Evolutionary conservation across 2,797 vertebrate genomes (phyloP), one percentile per base, ranked within the genome.

Genomic region (Pogoniulus pusillus): DNA sequence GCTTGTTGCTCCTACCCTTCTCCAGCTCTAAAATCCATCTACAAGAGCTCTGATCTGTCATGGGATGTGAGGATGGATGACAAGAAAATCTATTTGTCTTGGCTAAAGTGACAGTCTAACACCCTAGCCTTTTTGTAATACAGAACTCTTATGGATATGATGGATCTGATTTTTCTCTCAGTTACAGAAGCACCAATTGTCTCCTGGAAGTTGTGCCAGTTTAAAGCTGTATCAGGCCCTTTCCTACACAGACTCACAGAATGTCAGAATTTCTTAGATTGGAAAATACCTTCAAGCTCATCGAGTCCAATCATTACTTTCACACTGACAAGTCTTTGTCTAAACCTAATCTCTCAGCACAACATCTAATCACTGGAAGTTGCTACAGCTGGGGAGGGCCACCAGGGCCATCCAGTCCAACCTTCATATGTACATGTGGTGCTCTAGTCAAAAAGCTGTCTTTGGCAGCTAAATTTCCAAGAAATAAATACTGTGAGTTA

Each of bases 31-130:
- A 93, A 93, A 78, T 73, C 75, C 72, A 45, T 76, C 84, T 74
- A 43, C 70, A 65, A 85, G 49, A 90, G 57, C 87, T 89, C 55
- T 57, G 64, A 86, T 39, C 68, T 85, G 81, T 88, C 89, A 88
- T 49, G 37, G 75, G 30, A 34, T 90, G 51, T 65, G 63, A 91
- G 30, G 55, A 84, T 26, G 34, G 55, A 43, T 92, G 93, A 94
- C 93, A 94, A 90, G 75, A 91, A 94, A 95, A 95, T 90, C 83
- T 80, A 88, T 95, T 93, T 93, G 60, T 82, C 95, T 87, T 88
- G 60, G 66, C 41, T 70, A 39, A 84, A 91, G 89, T 64, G 89
- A 88, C 87, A 89, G 45, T 65, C 85, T 89, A 90, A 89, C 92
- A 82, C 41, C 72, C 81, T 22, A 75, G 39, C 6, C 29, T 47